phyloP scores from a whole-genome alignment of 2,797 vertebrate species.

The Gymnopithys bicolor region DNA sequence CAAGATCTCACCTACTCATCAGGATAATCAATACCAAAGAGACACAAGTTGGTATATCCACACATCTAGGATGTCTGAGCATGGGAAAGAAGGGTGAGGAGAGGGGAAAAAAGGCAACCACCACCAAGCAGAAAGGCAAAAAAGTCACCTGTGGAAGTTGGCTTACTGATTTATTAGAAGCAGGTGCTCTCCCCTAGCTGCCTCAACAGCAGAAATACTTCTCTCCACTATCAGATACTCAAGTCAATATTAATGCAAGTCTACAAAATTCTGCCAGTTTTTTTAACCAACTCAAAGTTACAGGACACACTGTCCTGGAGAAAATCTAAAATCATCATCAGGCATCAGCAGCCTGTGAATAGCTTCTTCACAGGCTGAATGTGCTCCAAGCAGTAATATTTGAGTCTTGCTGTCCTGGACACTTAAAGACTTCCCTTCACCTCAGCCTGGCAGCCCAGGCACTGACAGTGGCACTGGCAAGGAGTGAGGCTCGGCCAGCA shows the following conservation, averaged over 20 bases:
- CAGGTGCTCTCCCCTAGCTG: neutral
- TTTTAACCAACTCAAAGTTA: neutral
- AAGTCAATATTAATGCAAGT: neutral
- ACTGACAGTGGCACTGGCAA: neutral
- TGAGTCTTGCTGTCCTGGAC: neutral
- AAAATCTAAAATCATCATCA: slow-evolving; percentile 33
- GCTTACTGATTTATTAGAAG: neutral
- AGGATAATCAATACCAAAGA: neutral
- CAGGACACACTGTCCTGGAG: slow-evolving; percentile 36
- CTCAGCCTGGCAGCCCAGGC: neutral
- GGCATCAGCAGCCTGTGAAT: slow-evolving; percentile 26
- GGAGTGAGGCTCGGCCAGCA: neutral
- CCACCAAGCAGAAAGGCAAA: neutral
- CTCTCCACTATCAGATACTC: neutral
- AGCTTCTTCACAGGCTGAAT: neutral
- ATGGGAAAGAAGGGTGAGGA: neutral
- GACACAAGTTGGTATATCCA: neutral
- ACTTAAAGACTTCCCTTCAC: neutral
- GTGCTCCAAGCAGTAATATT: neutral
- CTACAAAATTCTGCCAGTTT: neutral
- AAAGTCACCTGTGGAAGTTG: neutral
- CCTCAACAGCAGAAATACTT: neutral
- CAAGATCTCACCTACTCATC: neutral
- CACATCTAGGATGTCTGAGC: neutral
- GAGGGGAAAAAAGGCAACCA: neutral